A percentile compares a stretch with the other conserved stretches of the same genome.
These are phyloP conservation scores for Prietella phreatophila DNA, from an alignment of 2,113 vertebrate species.

Conservation along the genomic window DNA sequence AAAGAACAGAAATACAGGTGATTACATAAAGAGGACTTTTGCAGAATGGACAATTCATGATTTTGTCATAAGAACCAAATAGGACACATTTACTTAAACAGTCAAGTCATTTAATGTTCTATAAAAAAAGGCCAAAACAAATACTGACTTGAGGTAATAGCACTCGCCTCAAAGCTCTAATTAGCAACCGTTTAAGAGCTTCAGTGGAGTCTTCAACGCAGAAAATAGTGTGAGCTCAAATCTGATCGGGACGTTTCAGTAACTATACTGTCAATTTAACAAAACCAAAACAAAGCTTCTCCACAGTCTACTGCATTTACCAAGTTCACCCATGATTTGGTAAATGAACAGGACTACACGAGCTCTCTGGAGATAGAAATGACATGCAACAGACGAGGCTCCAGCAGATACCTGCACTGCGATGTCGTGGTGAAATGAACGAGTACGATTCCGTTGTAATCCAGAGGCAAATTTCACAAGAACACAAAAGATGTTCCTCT, in stretches of 20 bases:
- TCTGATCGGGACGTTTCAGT: too few species aligned
- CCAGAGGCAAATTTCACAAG: background rate
- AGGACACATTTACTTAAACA: background rate
- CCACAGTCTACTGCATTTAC: too few species aligned
- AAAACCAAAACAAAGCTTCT: background rate
- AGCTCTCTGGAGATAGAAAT: background rate
- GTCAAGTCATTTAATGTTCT: background rate
- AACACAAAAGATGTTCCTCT: background rate
- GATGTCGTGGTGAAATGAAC: background rate
- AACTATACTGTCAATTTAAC: background rate
- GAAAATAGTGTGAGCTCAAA: background rate
- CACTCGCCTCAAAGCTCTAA: background rate
- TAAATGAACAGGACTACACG: background rate
- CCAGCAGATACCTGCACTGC: background rate
- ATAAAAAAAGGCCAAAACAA: background rate
- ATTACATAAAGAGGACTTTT: background rate
- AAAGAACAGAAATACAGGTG: background rate
- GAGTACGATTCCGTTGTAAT: background rate
- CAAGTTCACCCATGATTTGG: background rate
- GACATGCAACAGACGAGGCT: background rate
- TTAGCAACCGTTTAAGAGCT: background rate
- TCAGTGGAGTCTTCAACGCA: background rate
- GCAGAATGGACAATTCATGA: background rate
- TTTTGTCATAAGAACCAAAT: background rate
- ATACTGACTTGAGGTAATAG: constrained; percentile 22